phyloP scores from a whole-genome alignment of 2,113 vertebrate species.

The Aldabrachelys gigantea region DNA sequence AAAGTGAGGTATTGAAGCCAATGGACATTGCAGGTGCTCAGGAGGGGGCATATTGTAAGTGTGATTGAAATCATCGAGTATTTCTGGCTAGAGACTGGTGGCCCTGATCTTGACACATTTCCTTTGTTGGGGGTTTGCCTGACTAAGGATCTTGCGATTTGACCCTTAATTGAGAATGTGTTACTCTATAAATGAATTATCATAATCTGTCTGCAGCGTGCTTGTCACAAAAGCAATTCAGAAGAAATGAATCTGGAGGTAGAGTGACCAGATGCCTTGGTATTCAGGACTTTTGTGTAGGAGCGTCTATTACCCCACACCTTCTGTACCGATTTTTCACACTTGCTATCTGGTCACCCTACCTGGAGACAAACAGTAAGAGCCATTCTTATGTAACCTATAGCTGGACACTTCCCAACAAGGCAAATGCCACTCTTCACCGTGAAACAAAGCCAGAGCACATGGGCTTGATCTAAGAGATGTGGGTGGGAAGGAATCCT shows the following conservation, averaged over 20 bases:
- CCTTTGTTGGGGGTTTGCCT: background rate
- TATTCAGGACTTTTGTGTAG: too few relatives aligned
- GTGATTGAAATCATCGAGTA: background rate
- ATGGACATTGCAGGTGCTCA: too few relatives aligned
- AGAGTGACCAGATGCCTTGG: too few relatives aligned
- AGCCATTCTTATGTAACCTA: background rate
- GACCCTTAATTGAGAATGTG: slow-evolving; percentile 25
- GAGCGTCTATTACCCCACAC: too few relatives aligned
- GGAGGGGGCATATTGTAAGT: background rate
- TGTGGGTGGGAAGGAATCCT: background rate
- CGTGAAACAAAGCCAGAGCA: background rate
- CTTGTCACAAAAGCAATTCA: background rate
- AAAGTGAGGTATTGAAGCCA: too few relatives aligned
- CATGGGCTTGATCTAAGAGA: background rate
- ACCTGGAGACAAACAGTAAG: background rate
- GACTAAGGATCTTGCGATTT: slow-evolving; percentile 7
- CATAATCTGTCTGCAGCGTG: background rate
- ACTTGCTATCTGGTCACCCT: too few relatives aligned
- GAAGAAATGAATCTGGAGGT: background rate
- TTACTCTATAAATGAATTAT: background rate
- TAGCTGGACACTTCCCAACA: background rate
- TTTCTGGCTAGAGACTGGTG: background rate
- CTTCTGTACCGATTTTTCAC: too few relatives aligned
- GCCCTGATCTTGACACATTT: background rate
- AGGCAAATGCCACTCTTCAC: background rate